Conservation (phyloP, 1,140 invertebrate species). For the Bombus breviceps region DNA sequence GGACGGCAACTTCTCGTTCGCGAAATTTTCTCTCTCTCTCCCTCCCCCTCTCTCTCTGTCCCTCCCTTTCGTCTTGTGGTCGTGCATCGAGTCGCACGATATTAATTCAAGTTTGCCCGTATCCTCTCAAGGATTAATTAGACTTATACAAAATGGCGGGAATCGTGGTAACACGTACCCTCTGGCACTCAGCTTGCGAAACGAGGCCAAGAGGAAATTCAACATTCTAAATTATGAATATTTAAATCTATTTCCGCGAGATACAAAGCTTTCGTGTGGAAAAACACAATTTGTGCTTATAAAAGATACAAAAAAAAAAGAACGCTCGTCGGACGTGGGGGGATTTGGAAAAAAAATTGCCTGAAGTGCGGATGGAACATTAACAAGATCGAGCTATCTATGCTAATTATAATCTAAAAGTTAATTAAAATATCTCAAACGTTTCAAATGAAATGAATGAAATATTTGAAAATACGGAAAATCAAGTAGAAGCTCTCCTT, state of each 20-base stretch:
- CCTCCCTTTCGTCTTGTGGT: neutral
- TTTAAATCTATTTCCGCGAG: neutral
- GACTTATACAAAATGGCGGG: conserved; percentile 11
- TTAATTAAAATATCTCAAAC: neutral
- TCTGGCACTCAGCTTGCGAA: neutral
- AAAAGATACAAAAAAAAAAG: neutral
- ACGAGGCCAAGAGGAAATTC: neutral
- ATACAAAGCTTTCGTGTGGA: neutral
- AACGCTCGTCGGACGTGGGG: neutral
- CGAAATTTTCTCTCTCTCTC: neutral
- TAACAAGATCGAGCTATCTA: neutral
- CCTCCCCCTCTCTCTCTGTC: neutral
- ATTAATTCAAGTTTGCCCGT: conserved; percentile 7
- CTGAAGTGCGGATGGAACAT: neutral
- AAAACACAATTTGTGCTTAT: neutral
- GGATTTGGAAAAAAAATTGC: neutral
- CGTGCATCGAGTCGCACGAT: neutral
- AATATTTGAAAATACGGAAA: neutral
- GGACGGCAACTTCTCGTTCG: neutral
- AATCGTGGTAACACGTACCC: neutral
- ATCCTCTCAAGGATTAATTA: conserved; percentile 12
- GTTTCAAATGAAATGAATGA: neutral
- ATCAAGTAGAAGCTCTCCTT: neutral
- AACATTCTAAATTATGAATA: neutral
- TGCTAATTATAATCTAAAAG: neutral